Base-by-base conservation (phyloP, 2,797 vertebrate genomes). In the Sebastes vulpes region DNA sequence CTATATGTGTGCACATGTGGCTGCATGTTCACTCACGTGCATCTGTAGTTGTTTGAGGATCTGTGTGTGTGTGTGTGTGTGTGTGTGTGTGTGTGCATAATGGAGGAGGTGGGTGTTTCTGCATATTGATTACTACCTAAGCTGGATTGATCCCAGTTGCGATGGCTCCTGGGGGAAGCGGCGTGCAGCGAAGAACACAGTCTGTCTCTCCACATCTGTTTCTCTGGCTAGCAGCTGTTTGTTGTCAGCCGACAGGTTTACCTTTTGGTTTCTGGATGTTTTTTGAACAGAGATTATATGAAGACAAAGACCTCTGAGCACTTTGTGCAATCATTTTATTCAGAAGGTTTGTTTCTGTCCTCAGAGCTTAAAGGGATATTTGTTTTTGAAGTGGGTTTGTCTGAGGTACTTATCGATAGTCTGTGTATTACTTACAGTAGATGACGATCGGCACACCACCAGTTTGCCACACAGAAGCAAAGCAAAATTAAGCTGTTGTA, bases 111-210 rank as follows among this genome's bases (percentile, higher is more conserved):
- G 68, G 68, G 38, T 31, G 69, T 65, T 59, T 66, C 71, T 85
- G 35, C 26, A 29, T 74, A 70, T 83, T 67, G 71, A 84, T 79
- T 56, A 23, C 38, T 52, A 26, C 61, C 72, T 57, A 26, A 56
- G 20, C 66, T 65, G 68, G 29, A 74, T 72, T 66, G 82, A 87
- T 87, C 82, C 35, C 75, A 50, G 76, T 53, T 82, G 60, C 20
- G 57, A 46, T 16, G 25, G 5, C 65, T 85, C 59, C 61, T n/a
- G 53, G 58, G 66, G 26, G 79, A 65, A 57, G 53, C 46, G 9
- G 60, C 25, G 3, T 4, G 50, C 38, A 2, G 67, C 52, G 29
- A 68, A 73, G 48, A 66, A 75, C 42, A 21, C 74, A 64, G 9
- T 72, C 74, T 84, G 77, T 72, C 32, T 3, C 84, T 69, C 10